Evolutionary conservation across 1,140 invertebrate species (phyloP), one percentile per base, ranked within the genome.

Genomic region (Oscheius sp.): DNA sequence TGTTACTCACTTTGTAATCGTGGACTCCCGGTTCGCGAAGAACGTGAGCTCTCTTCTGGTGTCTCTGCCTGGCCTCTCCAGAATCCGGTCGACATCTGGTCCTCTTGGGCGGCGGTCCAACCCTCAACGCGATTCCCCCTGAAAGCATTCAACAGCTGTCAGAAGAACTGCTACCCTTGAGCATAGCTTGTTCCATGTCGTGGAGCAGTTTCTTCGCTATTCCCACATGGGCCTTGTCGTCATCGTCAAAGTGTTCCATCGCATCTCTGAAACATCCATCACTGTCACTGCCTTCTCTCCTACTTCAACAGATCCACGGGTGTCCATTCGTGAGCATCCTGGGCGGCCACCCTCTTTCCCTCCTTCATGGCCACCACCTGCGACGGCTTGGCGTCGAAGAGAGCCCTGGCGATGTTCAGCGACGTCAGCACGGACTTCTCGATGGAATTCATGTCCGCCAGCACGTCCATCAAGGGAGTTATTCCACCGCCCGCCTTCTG

Each of bases 381-480:
- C 18, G 61, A n/a, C 7, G 18, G 15, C 10, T 32, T 10, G 55
- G 55, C 13, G 23, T 10, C 13, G 55, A 10, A 15, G 20, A 23
- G 13, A 15, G 55, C 20, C 55, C 20, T 38, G 29, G 36, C 31
- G 15, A 36, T 32, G 23, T 18, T 18, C 26, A 63, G 36, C 61
- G n/a, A 55, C 28, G 15, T 55, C 23, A 23, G n/a, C n/a, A 55
- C 28, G 15, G 28, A 20, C 23, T 55, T 26, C 23, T 55, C 7
- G 7, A 15, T 26, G 7, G 15, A 15, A 4, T 7, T 23, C 7
- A 55, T 7, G 49, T 55, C 28, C 4, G 49, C 61, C 10, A 26
- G 35, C 7, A 32, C 61, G 18, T 63, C 61, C 61, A 63, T 63
- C 31, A 63, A 26, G 7, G 61, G 61, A 10, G 61, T 63, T 10